Evolutionary conservation across 2,797 vertebrate species (phyloP), one percentile per base, ranked within the genome.

Genomic region (Sparus aurata): DNA sequence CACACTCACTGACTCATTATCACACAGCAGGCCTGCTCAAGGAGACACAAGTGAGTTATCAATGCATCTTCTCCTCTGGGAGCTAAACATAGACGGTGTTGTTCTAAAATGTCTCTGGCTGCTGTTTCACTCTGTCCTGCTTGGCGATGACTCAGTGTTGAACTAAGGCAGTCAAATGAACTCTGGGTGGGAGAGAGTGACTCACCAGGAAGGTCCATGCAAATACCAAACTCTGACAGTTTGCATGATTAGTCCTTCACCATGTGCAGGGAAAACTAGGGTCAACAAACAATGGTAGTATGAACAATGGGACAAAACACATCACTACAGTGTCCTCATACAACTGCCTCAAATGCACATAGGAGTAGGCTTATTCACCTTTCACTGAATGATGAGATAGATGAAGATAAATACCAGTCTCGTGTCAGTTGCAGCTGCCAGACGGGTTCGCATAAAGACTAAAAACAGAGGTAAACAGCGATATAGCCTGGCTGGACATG

Each of bases 131-230:
- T 62, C 58, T 69, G 83, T 72, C 43, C 83, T 68, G 41, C 72
- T 87, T 75, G 58, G 43, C 25, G 38, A 78, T 91, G 89, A 92
- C 70, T 93, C 89, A 93, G 25, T 62, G 65, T 54, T 73, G 62
- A 82, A 75, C 75, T 23, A 47, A 86, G n/a, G 57, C 50, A 63
- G 74, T 73, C 84, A 90, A 87, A 86, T 88, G 38, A 80, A 77
- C 69, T 77, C 30, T 11, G 16, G 10, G 25, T 45, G 15, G 52
- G 61, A 23, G 62, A 12, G 58, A 18, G 69, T 88, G 88, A 79
- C 67, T 91, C 90, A 88, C 66, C 16, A 41, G 77, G 76, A 62
- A 34, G 34, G 69, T 64, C 71, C 76, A 91, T 92, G 91, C 91
- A 93, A 93, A 91, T 85, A 54, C 38, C 60, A 16, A 3, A 27